Evolutionary conservation across 2,797 vertebrate genomes (phyloP), one percentile per base, ranked within the genome.

Genomic region (Valencia hispanica): DNA sequence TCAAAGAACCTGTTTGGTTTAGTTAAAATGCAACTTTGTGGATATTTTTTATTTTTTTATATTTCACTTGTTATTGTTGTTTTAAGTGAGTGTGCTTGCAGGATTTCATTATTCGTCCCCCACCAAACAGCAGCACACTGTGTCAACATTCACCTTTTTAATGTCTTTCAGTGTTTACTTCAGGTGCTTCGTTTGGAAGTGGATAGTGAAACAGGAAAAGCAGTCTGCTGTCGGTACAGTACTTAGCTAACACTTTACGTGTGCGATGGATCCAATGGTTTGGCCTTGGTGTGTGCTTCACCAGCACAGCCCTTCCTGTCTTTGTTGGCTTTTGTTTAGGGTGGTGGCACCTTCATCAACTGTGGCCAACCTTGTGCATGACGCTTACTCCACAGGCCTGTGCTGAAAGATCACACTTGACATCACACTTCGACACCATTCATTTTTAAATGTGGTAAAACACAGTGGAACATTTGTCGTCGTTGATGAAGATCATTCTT

Each of bases 251-350:
- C 80, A 80, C 78, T 69, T 70, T 7, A 53, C 77, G 76, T 75
- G 68, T 75, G 70, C 63, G 59, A 84, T 83, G 80, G 82, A 84
- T 81, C 81, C 70, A 71, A 57, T 36, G 75, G 69, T 73, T 79
- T 78, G 73, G 79, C 78, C 68, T 34, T 70, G 75, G 80, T 78
- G 73, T 53, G 84, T 69, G 87, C 85, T 88, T 91, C 87, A 88
- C 41, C 7, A 39, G 77, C 82, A 82, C 89, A 84, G 88, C 88
- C 93, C 93, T 93, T 95, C 94, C 93, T 95, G 92, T 83, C 87
- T 94, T 95, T 95, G 94, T 95, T 92, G 76, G 72, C 48, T 82
- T 87, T 92, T 91, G 90, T 91, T 92, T 88, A 78, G 80, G 86
- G 81, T 88, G 86, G 82, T 86, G 65, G 79, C 45, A 70, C 78